These are phyloP conservation scores for Scaptomyza cyrtandrae DNA, from an alignment of 2,888 invertebrate genomes.

Conservation along the genomic window DNA sequence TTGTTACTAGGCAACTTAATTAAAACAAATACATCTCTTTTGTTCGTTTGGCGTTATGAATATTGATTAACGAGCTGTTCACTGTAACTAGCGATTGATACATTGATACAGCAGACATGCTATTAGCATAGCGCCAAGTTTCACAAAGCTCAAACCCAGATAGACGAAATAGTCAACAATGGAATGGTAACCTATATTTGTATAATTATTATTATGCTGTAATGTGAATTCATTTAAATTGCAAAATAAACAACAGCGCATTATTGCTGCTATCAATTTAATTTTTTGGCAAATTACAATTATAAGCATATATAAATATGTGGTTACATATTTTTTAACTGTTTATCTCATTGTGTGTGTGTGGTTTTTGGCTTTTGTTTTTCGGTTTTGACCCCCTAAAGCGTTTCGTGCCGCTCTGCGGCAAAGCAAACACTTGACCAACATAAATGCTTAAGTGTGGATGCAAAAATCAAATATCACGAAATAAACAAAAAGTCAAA, in stretches of 20 bases:
- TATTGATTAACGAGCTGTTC: constrained; percentile 31
- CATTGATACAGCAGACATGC: not conserved
- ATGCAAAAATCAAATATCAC: constrained; percentile 49
- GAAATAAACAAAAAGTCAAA: constrained; percentile 43
- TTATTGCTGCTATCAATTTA: constrained; percentile 11
- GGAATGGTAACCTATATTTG: not conserved
- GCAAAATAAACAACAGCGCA: constrained; percentile 60
- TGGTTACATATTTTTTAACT: constrained; percentile 71
- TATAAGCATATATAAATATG: constrained; percentile 32
- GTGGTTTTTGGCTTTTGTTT: constrained; percentile 50
- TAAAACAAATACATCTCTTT: constrained; percentile 1
- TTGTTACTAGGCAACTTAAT: not conserved
- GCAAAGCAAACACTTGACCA: constrained; percentile 71
- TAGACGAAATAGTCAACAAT: constrained; percentile 21
- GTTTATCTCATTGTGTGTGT: constrained; percentile 58
- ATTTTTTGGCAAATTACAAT: constrained; percentile 39
- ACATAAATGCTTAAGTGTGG: constrained; percentile 66
- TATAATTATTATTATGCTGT: constrained; percentile 55
- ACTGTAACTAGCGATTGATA: not conserved
- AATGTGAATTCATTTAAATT: constrained; percentile 75
- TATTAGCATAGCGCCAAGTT: constrained; percentile 34
- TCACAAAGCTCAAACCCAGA: constrained; percentile 21
- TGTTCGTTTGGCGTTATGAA: constrained; percentile 27
- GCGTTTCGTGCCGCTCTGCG: constrained; percentile 46
- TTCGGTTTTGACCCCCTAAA: constrained; percentile 48